Evolutionary conservation across 2,797 vertebrate genomes (phyloP).

Genomic region (Pangasius djambal): DNA sequence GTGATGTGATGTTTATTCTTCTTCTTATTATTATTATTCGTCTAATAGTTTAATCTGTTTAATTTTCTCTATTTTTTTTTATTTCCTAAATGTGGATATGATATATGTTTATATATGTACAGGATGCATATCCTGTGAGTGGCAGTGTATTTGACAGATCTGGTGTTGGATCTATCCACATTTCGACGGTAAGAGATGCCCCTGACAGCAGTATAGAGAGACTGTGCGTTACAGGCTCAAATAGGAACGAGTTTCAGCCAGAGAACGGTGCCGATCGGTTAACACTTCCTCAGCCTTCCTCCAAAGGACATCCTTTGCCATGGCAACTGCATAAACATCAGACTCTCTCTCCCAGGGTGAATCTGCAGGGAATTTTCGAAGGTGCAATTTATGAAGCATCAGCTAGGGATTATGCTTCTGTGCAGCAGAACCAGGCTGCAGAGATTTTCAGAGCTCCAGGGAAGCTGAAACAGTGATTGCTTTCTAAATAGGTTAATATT

Average conservation of each 20-base stretch:
- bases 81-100: no score
- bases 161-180: constrained; percentile 51
- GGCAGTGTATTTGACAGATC: constrained; percentile 62
- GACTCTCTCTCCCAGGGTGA: constrained; percentile 55
- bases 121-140: not conserved
- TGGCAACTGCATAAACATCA: constrained; percentile 76
- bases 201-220: constrained; percentile 50
- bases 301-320: constrained; percentile 67
- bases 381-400: constrained; percentile 61
- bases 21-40: not conserved
- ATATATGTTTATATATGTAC: not conserved
- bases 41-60: not conserved
- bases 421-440: constrained; percentile 27
- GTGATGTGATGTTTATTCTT: not conserved
- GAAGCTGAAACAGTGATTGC: constrained; percentile 21
- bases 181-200: constrained; percentile 54
- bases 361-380: constrained; percentile 59
- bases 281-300: constrained; percentile 66
- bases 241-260: constrained; percentile 54
- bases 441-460: constrained; percentile 24
- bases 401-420: constrained; percentile 46
- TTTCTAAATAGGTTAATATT: constrained; percentile 32
- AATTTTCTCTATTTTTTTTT: not conserved
- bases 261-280: constrained; percentile 64
- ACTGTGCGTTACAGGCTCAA: constrained; percentile 6